phyloP scores from a whole-genome alignment of 2,797 vertebrate genomes.

The Crenuchus spilurus region DNA sequence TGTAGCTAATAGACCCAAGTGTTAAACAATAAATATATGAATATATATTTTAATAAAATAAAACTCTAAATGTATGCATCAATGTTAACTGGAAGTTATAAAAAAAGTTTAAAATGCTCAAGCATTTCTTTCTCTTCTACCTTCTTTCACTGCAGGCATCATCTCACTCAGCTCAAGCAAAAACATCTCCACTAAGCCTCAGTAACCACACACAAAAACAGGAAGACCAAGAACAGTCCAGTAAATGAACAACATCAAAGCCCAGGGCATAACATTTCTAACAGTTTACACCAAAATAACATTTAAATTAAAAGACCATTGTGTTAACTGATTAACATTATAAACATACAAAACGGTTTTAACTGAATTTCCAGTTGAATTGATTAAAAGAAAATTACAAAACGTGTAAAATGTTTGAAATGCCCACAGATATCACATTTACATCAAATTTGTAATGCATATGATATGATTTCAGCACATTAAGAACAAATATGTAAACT shows the following conservation, averaged over 20 bases:
- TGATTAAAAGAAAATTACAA: not conserved
- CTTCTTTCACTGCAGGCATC: slow-evolving; percentile 28
- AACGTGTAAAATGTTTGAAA: not conserved
- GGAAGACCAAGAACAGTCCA: slow-evolving; percentile 53
- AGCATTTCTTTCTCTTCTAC: slow-evolving; percentile 6
- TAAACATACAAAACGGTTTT: not conserved
- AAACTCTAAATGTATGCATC: not conserved
- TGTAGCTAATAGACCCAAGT: too few relatives aligned
- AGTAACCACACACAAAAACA: slow-evolving; percentile 54
- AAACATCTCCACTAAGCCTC: slow-evolving; percentile 47
- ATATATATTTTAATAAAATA: not conserved
- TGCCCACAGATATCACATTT: too few relatives aligned
- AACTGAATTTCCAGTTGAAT: not conserved
- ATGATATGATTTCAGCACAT: not conserved
- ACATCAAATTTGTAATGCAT: not conserved
- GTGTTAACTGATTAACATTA: not conserved
- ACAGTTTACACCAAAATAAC: not conserved
- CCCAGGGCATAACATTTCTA: slow-evolving; percentile 25
- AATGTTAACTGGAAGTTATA: too few relatives aligned
- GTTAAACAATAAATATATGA: not conserved
- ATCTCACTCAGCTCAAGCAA: slow-evolving; percentile 32
- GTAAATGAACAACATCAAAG: slow-evolving; percentile 33
- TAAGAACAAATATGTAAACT: not conserved
- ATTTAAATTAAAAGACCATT: slow-evolving; percentile 16
- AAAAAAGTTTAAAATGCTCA: not conserved